Evolutionary conservation across 2,888 invertebrate genomes (phyloP), one percentile per base, ranked within the genome.

Genomic region (Balanococcus diminutus): DNA sequence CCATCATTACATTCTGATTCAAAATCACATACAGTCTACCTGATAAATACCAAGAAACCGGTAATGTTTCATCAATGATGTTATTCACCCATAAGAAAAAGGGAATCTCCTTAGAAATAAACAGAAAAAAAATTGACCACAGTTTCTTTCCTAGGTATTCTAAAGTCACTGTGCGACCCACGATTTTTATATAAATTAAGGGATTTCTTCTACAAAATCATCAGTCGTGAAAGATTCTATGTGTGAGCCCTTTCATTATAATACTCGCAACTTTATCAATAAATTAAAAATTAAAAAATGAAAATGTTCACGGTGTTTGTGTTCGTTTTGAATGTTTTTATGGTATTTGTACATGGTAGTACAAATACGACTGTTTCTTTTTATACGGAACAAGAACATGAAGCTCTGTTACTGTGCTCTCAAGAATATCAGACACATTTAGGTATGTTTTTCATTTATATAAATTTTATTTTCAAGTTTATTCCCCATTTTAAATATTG

Each of bases 351-450:
- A n/a, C n/a, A n/a, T n/a, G n/a, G n/a, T n/a, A n/a, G 36, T 1
- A 36, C 19, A 2, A 72, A 32, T 19, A 67, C 19, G 6, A 42
- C 8, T 25, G 16, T 79, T 11, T 19, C 75, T 36, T 79, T 79
- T 36, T 79, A 79, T 9, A 79, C 75, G 19, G 36, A 36, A 32
- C 75, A 79, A n/a, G 75, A 79, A 36, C 75, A 79, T 36, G 32
- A 36, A 79, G 75, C 75, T n/a, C 36, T 79, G 11, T 19, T 36
- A 14, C 19, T 79, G 36, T 79, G 75, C 19, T 36, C 75, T 19
- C 75, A 79, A n/a, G 75, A 79, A 79, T 79, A 79, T 36, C 75
- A 79, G 19, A 79, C 75, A 8, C 11, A 14, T 6, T 79, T 79
- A 19, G 75, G 75, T 79, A 9, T 36, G 36, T 32, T n/a, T n/a